phyloP scores from a whole-genome alignment of 2,888 invertebrate species.

The Gymnoscelis rufifasciata region DNA sequence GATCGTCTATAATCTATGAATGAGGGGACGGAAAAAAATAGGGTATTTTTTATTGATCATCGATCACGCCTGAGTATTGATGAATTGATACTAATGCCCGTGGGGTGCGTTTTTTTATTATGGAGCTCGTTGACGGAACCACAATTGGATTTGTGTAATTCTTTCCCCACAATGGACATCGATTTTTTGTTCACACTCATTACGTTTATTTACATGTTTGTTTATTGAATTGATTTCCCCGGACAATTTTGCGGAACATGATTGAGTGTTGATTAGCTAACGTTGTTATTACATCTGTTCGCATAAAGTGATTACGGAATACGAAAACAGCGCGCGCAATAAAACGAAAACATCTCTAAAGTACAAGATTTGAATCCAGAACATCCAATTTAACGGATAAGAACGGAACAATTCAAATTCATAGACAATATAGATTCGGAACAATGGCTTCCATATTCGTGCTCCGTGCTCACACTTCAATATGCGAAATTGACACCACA shows the following conservation, averaged over 20 bases:
- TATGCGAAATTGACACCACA: constrained; percentile 78
- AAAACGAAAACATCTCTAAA: constrained; percentile 20
- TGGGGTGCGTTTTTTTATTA: constrained; percentile 69
- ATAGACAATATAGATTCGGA: constrained; percentile 60
- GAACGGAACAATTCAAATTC: constrained; percentile 52
- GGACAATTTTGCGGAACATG: constrained; percentile 28
- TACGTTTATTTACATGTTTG: constrained; percentile 51
- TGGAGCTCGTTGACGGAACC: constrained; percentile 59
- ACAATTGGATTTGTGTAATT: constrained; percentile 71
- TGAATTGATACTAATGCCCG: constrained; percentile 72
- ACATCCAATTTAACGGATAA: constrained; percentile 46
- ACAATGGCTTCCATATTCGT: constrained; percentile 62
- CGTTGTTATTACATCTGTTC: constrained; percentile 12
- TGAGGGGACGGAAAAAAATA: constrained; percentile 53
- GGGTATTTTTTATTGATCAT: constrained; percentile 61
- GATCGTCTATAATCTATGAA: constrained; percentile 56
- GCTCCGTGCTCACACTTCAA: constrained; percentile 70
- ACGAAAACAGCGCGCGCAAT: constrained; percentile 10
- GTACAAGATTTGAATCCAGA: constrained; percentile 28
- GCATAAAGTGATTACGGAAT: constrained; percentile 13
- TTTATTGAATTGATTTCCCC: constrained; percentile 35
- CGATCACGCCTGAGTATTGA: constrained; percentile 78
- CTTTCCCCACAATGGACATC: constrained; percentile 47
- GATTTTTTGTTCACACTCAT: constrained; percentile 50
- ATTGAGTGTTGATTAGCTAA: constrained; percentile 29